Percentiles rank a stretch among this genome's conserved stretches.
phyloP scores from a whole-genome alignment of 2,888 invertebrate genomes.

The Aphrophora alni region DNA sequence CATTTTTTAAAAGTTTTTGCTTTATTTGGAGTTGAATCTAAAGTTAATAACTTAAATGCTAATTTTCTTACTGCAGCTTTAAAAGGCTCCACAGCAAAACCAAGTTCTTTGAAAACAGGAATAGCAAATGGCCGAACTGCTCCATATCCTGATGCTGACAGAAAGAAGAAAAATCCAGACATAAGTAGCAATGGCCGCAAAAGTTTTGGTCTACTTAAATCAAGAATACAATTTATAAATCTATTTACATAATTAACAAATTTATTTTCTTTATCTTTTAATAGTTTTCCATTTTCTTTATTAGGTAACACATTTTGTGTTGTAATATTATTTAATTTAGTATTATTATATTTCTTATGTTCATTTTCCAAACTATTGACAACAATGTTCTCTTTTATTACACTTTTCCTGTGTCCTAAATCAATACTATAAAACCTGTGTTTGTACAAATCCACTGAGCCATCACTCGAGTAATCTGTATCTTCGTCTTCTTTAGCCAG shows the following conservation, averaged over 20 bases:
- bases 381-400: background rate
- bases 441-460: background rate
- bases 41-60: too few relatives aligned
- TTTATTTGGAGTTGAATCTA: too few relatives aligned
- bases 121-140: background rate
- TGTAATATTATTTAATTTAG: background rate
- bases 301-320: background rate
- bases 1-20: too few relatives aligned
- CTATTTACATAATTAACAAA: background rate
- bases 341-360: background rate
- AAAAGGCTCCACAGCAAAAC: background rate
- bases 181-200: background rate
- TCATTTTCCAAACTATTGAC: background rate
- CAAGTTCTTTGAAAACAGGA: background rate
- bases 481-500: background rate
- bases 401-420: background rate
- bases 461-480: background rate
- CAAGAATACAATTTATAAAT: background rate
- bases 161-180: background rate
- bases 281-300: too few relatives aligned
- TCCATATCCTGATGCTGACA: background rate
- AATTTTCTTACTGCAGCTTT: background rate
- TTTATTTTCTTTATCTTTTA: too few relatives aligned
- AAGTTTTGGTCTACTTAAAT: background rate
- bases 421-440: background rate